These are phyloP conservation scores for Melanotaenia boesemani DNA, from an alignment of 2,797 vertebrate species.

Conservation along the genomic window DNA sequence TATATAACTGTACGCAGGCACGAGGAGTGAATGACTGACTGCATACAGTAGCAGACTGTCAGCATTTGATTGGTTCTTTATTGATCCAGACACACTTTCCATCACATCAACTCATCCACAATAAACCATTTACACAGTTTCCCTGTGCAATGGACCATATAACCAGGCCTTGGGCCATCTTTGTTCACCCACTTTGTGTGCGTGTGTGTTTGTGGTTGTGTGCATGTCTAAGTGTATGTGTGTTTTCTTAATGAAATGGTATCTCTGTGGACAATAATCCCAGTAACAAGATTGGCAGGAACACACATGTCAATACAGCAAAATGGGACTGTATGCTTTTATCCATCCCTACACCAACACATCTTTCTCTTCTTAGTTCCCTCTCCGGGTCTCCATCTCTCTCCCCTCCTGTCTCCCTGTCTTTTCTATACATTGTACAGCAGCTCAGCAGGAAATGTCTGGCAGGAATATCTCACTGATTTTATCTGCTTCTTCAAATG, in stretches of 20 bases:
- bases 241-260: slow-evolving; percentile 88
- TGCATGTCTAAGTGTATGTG: slow-evolving; percentile 40
- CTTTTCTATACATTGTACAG: slow-evolving; percentile 21
- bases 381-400: background rate
- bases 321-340: slow-evolving; percentile 84
- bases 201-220: slow-evolving; percentile 1
- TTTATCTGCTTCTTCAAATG: slow-evolving; percentile 45
- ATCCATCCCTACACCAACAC: slow-evolving; percentile 66
- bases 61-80: slow-evolving; percentile 86
- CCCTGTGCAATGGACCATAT: slow-evolving; percentile 84
- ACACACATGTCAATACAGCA: slow-evolving; percentile 86
- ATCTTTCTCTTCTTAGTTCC: slow-evolving; percentile 34
- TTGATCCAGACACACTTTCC: slow-evolving; percentile 87
- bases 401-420: background rate
- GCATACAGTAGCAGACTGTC: slow-evolving; percentile 85
- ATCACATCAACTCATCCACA: slow-evolving; percentile 90
- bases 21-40: slow-evolving; percentile 79
- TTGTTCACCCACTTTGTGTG: slow-evolving; percentile 58
- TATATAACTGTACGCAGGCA: slow-evolving; percentile 63
- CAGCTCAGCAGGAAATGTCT: slow-evolving; percentile 44
- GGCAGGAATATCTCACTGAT: slow-evolving; percentile 47
- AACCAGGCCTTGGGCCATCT: slow-evolving; percentile 82
- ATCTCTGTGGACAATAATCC: slow-evolving; percentile 86
- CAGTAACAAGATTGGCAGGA: slow-evolving; percentile 86
- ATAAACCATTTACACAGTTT: slow-evolving; percentile 89